Evolutionary conservation across 2,888 invertebrate species (phyloP), one percentile per base, ranked within the genome.

Genomic region (Lypha dubia): DNA sequence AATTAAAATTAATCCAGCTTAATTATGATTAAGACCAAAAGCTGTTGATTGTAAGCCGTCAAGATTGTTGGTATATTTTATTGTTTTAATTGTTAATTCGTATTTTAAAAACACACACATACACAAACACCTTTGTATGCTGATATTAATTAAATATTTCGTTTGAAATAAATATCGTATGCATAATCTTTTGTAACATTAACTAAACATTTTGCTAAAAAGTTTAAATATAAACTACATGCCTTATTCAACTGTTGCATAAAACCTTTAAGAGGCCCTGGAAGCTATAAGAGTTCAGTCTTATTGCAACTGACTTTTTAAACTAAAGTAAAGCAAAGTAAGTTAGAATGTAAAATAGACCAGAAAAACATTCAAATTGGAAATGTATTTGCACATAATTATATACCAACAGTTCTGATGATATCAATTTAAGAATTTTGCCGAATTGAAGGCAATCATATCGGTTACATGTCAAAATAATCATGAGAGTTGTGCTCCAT

Each of bases 271-370:
- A 17, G 38, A 62, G 9, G 15, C 13, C 38, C 9, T 62, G 22
- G 9, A 62, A 41, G 22, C 20, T 22, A 1, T 22, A 41, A 13
- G 20, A 41, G 11, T 11, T 38, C 38, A 11, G 3, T 38, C 38
- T 20, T 17, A 38, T 38, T 20, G 6, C 38, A 58, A 32, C n/a
- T 58, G n/a, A 32, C 32, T 49, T 22, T 41, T 3, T n/a, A n/a
- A n/a, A n/a, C n/a, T n/a, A n/a, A n/a, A n/a, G n/a, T n/a, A n/a
- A 38, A 22, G 41, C 22, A 7, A 38, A 62, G 13, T 41, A 2
- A 62, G 22, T 41, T 28, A 28, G 2, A 13, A 62, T 62, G 62
- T 41, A 41, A 62, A 62, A 35, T 22, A 41, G 58, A 41, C 41
- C 5, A 62, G 4, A 20, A 28, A 41, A 41, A 38, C 38, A 22